Percentiles rank a stretch among this genome's conserved stretches.
These are phyloP conservation scores for Xanthia togata DNA, from an alignment of 2,888 invertebrate species.

Conservation along the genomic window DNA sequence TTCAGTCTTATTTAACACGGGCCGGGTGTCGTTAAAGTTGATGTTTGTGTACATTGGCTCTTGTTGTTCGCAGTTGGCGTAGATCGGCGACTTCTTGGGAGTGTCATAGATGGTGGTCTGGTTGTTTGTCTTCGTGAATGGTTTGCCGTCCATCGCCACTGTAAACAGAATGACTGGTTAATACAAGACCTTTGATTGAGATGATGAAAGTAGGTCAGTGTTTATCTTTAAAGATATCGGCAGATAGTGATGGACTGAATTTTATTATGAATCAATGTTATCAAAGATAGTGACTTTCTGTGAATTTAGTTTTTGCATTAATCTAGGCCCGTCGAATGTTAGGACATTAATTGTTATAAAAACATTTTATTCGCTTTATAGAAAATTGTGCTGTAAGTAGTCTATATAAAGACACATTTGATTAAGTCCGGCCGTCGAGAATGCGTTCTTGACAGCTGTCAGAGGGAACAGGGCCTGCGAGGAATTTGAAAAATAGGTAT, in stretches of 20 bases:
- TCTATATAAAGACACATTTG: no score
- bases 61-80: constrained; percentile 82
- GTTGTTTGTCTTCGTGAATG: constrained; percentile 77
- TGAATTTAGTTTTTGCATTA: not conserved
- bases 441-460: no score
- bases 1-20: constrained; percentile 81
- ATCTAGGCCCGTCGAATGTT: no score
- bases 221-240: constrained; percentile 42
- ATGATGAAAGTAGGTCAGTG: constrained; percentile 44
- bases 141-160: constrained; percentile 87
- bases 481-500: no score
- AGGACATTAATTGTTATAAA: no score
- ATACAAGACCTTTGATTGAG: constrained; percentile 17
- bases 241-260: constrained; percentile 18
- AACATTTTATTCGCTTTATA: not conserved
- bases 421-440: no score
- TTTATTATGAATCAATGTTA: constrained; percentile 15
- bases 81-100: constrained; percentile 79
- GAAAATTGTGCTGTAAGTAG: not conserved
- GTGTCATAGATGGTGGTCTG: constrained; percentile 79
- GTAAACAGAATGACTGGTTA: constrained; percentile 63
- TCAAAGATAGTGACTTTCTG: constrained; percentile 26
- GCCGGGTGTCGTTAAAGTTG: constrained; percentile 77
- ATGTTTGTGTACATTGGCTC: constrained; percentile 83
- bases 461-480: no score